These are phyloP conservation scores for Cheilosia impressa DNA, from an alignment of 2,888 invertebrate species.

Conservation along the genomic window DNA sequence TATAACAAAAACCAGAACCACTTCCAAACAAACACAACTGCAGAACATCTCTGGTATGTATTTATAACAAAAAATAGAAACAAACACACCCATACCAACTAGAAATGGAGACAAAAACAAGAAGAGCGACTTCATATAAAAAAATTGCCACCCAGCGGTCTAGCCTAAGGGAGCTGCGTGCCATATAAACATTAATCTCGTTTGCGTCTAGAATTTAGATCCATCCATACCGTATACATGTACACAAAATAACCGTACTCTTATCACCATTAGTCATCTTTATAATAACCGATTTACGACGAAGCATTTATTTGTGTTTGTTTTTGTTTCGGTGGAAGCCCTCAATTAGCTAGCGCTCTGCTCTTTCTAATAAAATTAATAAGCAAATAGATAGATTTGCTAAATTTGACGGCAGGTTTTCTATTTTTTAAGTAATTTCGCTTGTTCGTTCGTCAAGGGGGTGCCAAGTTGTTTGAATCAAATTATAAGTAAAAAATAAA, in stretches of 20 bases:
- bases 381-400: too few species aligned
- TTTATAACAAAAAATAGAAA: not conserved
- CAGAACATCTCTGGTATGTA: too few species aligned
- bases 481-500: too few species aligned
- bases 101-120: not conserved
- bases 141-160: not conserved
- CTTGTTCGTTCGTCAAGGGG: too few species aligned
- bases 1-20: too few species aligned
- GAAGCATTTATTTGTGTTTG: not conserved
- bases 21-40: too few species aligned
- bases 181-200: conserved; percentile 5
- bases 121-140: conserved; percentile 3
- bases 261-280: conserved; percentile 41
- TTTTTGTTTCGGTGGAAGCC: conserved; percentile 10
- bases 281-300: not conserved
- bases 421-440: not conserved
- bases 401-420: not conserved
- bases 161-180: conserved; percentile 20
- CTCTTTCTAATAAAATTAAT: not conserved
- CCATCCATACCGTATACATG: not conserved
- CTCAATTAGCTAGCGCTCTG: conserved; percentile 16
- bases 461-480: too few species aligned
- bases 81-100: not conserved
- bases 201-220: not conserved
- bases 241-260: conserved; percentile 1